These are phyloP conservation scores for Drosophila ironensis DNA, from an alignment of 1,140 invertebrate species.

Conservation along the genomic window DNA sequence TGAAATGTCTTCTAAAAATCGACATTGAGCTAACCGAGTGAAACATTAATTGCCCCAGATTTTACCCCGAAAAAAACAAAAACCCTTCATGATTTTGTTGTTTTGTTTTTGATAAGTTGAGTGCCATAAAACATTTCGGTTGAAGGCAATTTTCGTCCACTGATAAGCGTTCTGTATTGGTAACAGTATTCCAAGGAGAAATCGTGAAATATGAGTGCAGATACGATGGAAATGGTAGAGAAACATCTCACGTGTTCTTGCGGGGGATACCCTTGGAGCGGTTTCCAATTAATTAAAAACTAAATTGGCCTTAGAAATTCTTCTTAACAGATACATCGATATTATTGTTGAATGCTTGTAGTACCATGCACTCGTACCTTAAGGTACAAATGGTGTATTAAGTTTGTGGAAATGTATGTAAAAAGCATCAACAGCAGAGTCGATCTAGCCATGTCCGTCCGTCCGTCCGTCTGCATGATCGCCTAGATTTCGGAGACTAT, in stretches of 20 bases:
- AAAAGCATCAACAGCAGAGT: too few species aligned
- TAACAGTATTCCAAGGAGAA: slow-evolving; percentile 30
- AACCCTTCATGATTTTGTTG: neutral
- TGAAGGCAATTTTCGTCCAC: slow-evolving; percentile 12
- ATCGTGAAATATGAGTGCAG: slow-evolving; percentile 17
- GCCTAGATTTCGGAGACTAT: too few species aligned
- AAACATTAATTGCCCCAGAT: slow-evolving; percentile 38
- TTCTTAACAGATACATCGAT: too few species aligned
- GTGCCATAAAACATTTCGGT: slow-evolving; percentile 29
- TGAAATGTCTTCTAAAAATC: slow-evolving; percentile 44
- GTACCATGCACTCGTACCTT: too few species aligned
- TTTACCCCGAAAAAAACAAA: slow-evolving; percentile 22
- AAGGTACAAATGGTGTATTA: too few species aligned
- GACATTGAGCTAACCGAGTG: slow-evolving; percentile 44
- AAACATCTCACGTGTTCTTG: slow-evolving; percentile 3
- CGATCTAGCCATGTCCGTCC: too few species aligned
- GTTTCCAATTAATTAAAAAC: too few species aligned
- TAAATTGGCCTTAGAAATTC: too few species aligned
- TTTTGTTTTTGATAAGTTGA: slow-evolving; percentile 4
- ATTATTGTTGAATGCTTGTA: too few species aligned
- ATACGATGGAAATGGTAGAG: neutral
- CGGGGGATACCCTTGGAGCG: slow-evolving; percentile 13
- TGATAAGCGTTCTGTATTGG: slow-evolving; percentile 25
- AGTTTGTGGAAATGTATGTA: too few species aligned
- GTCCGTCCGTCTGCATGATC: too few species aligned